Conservation (phyloP, 2,113 vertebrate genomes). For the Pardalotus punctatus region DNA sequence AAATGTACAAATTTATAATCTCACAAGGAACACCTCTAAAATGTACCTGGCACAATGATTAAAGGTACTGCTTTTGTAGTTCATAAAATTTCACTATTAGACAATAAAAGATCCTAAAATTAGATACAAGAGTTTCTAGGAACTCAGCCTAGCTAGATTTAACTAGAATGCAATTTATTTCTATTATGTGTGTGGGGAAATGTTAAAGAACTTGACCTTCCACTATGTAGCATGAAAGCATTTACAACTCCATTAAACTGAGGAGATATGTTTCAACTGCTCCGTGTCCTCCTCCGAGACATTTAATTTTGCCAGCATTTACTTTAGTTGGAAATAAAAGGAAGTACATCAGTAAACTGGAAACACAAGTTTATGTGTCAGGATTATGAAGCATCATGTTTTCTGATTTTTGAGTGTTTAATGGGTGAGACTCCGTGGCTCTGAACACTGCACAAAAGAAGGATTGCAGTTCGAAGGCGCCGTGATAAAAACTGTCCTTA, state of each 20-base stretch:
- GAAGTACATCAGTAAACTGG: background rate
- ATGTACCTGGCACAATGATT: background rate
- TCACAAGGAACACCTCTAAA: background rate
- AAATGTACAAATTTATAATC: background rate
- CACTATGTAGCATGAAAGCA: background rate
- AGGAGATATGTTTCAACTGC: background rate
- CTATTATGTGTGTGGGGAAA: background rate
- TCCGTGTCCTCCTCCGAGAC: background rate
- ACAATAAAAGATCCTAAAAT: constrained; percentile 8
- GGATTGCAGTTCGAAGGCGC: background rate
- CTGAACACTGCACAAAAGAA: background rate
- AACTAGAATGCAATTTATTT: background rate
- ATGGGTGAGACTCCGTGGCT: background rate
- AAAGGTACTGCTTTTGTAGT: constrained; percentile 17
- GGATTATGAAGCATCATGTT: background rate
- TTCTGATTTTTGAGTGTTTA: background rate
- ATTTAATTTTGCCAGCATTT: background rate
- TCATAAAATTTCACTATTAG: background rate
- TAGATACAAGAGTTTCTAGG: background rate
- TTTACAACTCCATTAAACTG: constrained; percentile 1
- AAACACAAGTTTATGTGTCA: background rate
- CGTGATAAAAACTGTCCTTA: background rate
- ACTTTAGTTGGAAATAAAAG: background rate
- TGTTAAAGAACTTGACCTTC: constrained; percentile 11
- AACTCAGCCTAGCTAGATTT: background rate